phyloP scores from a whole-genome alignment of 1,140 invertebrate genomes.

The Akabosia matsudoensis region DNA sequence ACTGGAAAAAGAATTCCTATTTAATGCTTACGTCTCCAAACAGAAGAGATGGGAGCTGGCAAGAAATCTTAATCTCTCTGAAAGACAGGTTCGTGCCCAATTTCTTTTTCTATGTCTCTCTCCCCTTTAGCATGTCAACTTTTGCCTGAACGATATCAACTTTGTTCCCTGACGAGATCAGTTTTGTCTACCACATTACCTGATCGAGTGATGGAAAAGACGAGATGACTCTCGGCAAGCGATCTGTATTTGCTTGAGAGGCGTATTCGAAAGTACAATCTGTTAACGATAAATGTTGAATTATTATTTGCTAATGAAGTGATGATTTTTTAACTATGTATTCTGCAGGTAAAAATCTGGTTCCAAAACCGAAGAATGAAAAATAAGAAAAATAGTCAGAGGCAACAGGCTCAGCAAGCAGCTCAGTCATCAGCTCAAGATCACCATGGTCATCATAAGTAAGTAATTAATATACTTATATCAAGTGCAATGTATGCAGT shows the following conservation, averaged over 20 bases:
- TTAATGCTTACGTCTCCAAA: constrained; percentile 94
- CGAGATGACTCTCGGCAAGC: no score
- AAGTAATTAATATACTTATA: constrained; percentile 4
- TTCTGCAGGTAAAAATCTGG: constrained; percentile 69
- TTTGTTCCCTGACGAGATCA: neutral
- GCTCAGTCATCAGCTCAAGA: constrained; percentile 62
- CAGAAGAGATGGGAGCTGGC: constrained; percentile 96
- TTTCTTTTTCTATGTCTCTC: neutral
- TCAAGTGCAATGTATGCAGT: no score
- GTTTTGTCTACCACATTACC: no score
- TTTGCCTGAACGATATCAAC: no score
- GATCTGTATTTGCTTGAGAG: no score
- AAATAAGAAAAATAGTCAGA: constrained; percentile 94
- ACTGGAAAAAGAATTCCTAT: constrained; percentile 94
- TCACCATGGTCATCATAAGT: constrained; percentile 57
- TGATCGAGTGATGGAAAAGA: no score
- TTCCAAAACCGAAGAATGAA: constrained; percentile 99
- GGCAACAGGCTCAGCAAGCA: constrained; percentile 72
- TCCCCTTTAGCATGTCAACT: neutral
- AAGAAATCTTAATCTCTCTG: constrained; percentile 85
- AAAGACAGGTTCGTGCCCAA: constrained; percentile 76
- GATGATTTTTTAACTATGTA: neutral
- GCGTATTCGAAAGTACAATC: no score
- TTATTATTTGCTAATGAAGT: no score
- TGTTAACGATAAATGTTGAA: no score